phyloP scores from a whole-genome alignment of 2,888 invertebrate genomes.

The Anarsia innoxiella region DNA sequence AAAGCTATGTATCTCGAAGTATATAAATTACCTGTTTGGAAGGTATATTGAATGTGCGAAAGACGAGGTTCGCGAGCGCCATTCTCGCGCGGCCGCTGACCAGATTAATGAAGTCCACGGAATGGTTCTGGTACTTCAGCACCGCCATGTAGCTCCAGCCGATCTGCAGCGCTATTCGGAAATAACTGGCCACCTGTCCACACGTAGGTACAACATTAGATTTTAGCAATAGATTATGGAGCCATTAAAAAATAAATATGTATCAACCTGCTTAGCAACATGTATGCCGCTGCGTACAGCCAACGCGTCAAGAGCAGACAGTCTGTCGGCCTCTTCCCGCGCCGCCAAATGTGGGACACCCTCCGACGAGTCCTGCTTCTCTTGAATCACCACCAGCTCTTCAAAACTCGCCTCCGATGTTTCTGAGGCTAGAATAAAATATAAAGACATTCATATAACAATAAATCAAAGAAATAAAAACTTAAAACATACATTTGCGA shows the following conservation, averaged over 20 bases:
- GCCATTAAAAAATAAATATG: no score
- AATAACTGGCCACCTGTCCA: constrained; percentile 53
- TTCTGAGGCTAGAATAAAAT: constrained; percentile 56
- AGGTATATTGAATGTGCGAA: constrained; percentile 62
- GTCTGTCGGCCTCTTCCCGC: constrained; percentile 59
- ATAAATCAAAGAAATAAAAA: neutral
- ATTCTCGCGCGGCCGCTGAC: constrained; percentile 63
- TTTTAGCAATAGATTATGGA: neutral
- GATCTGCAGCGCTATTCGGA: constrained; percentile 63
- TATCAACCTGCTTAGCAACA: constrained; percentile 60
- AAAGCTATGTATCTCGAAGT: no score
- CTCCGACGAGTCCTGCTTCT: constrained; percentile 51
- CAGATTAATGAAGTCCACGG: constrained; percentile 62
- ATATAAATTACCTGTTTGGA: constrained; percentile 65
- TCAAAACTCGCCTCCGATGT: constrained; percentile 65
- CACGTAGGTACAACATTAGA: no score
- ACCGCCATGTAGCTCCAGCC: constrained; percentile 63
- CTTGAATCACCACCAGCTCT: constrained; percentile 62
- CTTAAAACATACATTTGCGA: no score
- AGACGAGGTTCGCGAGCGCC: constrained; percentile 64
- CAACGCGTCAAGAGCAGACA: constrained; percentile 59
- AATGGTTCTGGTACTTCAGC: constrained; percentile 58
- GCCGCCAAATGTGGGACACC: constrained; percentile 49
- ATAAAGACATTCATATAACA: neutral
- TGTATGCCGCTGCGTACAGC: constrained; percentile 52